phyloP scores from a whole-genome alignment of 2,888 invertebrate species.

The Tachina grossa region DNA sequence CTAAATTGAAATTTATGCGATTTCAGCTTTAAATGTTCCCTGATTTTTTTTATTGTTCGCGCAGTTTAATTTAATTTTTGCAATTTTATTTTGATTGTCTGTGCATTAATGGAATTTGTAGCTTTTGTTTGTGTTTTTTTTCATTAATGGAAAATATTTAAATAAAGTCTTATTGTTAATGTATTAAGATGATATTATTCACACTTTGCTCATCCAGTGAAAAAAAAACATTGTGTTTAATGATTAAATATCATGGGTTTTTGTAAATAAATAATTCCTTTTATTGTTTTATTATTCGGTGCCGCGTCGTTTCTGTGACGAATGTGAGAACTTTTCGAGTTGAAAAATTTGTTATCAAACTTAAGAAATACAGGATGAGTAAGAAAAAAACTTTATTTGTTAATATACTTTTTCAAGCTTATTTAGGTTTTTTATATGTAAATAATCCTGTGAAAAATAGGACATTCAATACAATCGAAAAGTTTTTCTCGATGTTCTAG shows the following conservation, averaged over 20 bases:
- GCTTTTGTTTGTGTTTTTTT: slow-evolving; percentile 19
- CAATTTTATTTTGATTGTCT: slow-evolving; percentile 62
- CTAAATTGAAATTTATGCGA: slow-evolving; percentile 71
- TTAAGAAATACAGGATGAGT: too few relatives aligned
- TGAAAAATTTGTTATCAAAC: too few relatives aligned
- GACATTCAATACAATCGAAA: too few relatives aligned
- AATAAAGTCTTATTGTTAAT: slow-evolving; percentile 59
- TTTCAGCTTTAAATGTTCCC: slow-evolving; percentile 63
- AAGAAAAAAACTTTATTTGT: too few relatives aligned
- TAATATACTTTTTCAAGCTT: too few relatives aligned
- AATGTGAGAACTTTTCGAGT: neutral
- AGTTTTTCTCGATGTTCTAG: too few relatives aligned
- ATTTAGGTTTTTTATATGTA: too few relatives aligned
- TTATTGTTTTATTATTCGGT: neutral
- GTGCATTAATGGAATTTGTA: slow-evolving; percentile 49
- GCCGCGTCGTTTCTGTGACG: too few relatives aligned
- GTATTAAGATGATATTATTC: slow-evolving; percentile 73
- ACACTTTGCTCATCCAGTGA: slow-evolving; percentile 66
- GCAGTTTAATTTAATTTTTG: slow-evolving; percentile 43
- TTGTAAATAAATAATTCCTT: slow-evolving; percentile 38
- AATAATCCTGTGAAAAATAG: too few relatives aligned
- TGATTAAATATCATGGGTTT: neutral
- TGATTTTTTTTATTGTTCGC: slow-evolving; percentile 49
- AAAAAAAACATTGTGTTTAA: neutral
- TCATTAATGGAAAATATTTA: slow-evolving; percentile 30